phyloP scores from a whole-genome alignment of 2,113 vertebrate species.

The Felis catus region F.catus_Fca126_mat1.0 CM031427.1:27079501-27080000 shows the following conservation, averaged over 20 bases:
- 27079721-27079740: constrained; percentile 87
- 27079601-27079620: constrained; percentile 83
- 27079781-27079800: constrained; percentile 87
- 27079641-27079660: constrained; percentile 91
- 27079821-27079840: constrained; percentile 86
- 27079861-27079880: constrained; percentile 90
- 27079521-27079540: constrained; percentile 87
- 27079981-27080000: constrained; percentile 79
- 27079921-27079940: constrained; percentile 84
- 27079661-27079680: constrained; percentile 93
- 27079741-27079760: constrained; percentile 93
- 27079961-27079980: constrained; percentile 79
- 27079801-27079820: constrained; percentile 81
- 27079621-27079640: constrained; percentile 87
- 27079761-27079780: constrained; percentile 97
- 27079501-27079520: constrained; percentile 89
- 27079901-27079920: constrained; percentile 88
- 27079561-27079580: constrained; percentile 90
- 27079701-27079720: constrained; percentile 83
- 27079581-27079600: constrained; percentile 94
- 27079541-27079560: constrained; percentile 88
- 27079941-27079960: constrained; percentile 82
- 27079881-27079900: constrained; percentile 90
- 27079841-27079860: constrained; percentile 89
- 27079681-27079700: constrained; percentile 90